These are phyloP conservation scores for Eulemur macaco DNA, from an alignment of 2,113 vertebrate species.

Conservation along the genomic window DNA sequence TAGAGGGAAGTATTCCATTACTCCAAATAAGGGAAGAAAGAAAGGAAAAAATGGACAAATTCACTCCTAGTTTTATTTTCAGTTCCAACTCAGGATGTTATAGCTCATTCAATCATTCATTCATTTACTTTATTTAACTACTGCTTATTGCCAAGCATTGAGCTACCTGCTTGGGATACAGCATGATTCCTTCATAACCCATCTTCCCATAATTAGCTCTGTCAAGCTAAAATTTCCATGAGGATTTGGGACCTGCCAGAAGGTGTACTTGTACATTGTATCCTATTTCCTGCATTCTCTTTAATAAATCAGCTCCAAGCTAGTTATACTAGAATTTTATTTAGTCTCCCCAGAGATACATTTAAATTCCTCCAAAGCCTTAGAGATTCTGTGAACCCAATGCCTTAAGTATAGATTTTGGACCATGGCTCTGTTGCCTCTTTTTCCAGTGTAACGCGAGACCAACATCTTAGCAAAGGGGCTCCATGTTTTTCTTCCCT, in stretches of 20 bases:
- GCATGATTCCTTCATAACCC: background rate
- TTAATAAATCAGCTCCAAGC: background rate
- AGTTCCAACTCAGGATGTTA: background rate
- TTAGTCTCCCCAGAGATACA: background rate
- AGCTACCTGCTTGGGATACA: background rate
- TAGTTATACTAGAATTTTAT: background rate
- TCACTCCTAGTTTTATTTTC: background rate
- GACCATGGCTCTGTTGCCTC: background rate
- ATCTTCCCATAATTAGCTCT: background rate
- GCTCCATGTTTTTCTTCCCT: background rate
- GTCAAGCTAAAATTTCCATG: background rate
- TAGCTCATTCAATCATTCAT: background rate
- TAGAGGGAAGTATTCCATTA: background rate
- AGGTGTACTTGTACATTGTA: background rate
- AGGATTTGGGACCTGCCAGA: background rate
- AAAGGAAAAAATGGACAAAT: background rate
- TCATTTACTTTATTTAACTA: background rate
- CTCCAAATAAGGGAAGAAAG: background rate
- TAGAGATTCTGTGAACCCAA: background rate
- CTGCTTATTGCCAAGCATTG: background rate
- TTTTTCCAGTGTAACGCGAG: background rate
- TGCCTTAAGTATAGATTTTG: background rate
- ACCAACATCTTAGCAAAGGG: background rate
- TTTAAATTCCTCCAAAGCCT: background rate
- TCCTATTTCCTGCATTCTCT: conserved; percentile 10